Evolutionary conservation across 1,140 invertebrate species (phyloP).

Genomic region (Philaenus spumarius): DNA sequence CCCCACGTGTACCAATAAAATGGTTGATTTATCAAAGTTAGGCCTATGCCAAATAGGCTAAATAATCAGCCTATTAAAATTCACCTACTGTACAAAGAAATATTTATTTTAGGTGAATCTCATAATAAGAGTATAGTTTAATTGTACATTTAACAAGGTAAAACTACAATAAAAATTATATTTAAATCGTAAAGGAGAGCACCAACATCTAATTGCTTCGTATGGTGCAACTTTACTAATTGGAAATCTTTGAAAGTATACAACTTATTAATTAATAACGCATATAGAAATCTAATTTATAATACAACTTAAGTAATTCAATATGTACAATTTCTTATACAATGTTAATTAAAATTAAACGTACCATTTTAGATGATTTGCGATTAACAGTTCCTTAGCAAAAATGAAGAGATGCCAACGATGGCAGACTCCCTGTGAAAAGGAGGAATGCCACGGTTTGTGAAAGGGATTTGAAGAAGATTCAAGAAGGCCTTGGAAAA

Average conservation of each 20-base stretch:
- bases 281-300: neutral
- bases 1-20: no score
- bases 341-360: constrained; percentile 39
- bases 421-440: constrained; percentile 69
- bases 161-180: no score
- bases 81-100: no score
- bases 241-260: constrained; percentile 9
- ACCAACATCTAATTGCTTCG: constrained; percentile 28
- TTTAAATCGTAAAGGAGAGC: neutral
- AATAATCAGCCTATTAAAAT: neutral
- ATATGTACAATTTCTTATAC: neutral
- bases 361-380: constrained; percentile 81
- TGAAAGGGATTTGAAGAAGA: no score
- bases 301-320: constrained; percentile 6
- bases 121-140: no score
- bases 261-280: constrained; percentile 33
- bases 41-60: no score
- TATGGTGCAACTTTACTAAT: constrained; percentile 39
- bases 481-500: no score
- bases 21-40: no score
- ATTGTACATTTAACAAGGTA: neutral
- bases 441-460: constrained; percentile 22
- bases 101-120: no score
- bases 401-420: constrained; percentile 71
- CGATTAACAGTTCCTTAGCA: constrained; percentile 60